phyloP scores from a whole-genome alignment of 2,888 invertebrate genomes.

The Coelinius sp. region DNA sequence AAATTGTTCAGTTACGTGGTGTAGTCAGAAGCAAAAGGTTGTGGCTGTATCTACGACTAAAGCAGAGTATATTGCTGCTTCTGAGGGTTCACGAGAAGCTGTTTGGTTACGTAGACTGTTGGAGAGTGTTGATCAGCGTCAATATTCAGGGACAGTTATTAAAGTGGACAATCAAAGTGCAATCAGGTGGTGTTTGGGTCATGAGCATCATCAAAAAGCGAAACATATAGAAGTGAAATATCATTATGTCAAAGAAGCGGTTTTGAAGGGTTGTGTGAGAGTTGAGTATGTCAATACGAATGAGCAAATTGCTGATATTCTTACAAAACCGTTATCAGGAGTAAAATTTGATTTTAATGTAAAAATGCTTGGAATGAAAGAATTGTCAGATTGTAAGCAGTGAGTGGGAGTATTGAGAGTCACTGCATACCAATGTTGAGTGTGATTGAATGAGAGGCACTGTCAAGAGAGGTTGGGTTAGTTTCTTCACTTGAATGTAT shows the following conservation, averaged over 20 bases:
- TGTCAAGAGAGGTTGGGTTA: no score
- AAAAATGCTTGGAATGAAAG: not conserved
- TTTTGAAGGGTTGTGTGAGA: conserved; percentile 18
- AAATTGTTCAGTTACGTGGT: not conserved
- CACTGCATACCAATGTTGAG: not conserved
- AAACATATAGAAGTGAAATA: conserved; percentile 33
- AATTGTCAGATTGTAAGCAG: not conserved
- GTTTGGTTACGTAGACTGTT: conserved; percentile 18
- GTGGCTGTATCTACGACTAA: conserved; percentile 30
- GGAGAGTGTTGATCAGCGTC: not conserved
- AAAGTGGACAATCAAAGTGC: conserved; percentile 31
- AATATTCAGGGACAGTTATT: not conserved
- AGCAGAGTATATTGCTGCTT: conserved; percentile 32
- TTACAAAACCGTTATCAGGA: not conserved
- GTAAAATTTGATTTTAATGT: not conserved
- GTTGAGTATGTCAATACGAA: conserved; percentile 28
- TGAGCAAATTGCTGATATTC: not conserved
- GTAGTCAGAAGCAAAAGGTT: conserved; percentile 12
- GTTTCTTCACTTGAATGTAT: no score
- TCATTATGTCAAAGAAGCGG: conserved; percentile 19
- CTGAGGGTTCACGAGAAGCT: conserved; percentile 19
- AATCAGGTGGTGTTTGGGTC: conserved; percentile 20
- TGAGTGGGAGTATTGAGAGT: not conserved
- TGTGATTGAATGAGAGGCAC: no score
- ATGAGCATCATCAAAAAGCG: conserved; percentile 27